Evolutionary conservation across 2,888 invertebrate genomes (phyloP).

Genomic region (Agrochola litura): DNA sequence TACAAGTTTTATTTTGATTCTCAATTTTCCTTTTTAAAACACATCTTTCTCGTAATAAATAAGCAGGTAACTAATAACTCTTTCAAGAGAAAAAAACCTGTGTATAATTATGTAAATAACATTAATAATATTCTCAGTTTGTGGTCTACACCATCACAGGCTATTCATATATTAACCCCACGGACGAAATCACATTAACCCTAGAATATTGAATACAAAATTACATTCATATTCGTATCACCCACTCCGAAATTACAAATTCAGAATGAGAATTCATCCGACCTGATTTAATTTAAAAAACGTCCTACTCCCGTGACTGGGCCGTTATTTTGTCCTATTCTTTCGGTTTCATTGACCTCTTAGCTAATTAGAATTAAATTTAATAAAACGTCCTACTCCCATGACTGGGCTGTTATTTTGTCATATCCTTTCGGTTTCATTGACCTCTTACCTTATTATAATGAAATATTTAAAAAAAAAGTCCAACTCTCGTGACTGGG

Average conservation of each 20-base stretch:
- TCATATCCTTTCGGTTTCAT: conserved; percentile 21
- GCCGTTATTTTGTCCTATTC: conserved; percentile 12
- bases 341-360: conserved; percentile 36
- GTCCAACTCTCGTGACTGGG: neutral
- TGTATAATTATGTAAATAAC: neutral
- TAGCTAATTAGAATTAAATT: conserved; percentile 54
- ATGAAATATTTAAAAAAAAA: conserved; percentile 47
- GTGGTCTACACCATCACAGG: neutral
- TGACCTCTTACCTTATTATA: conserved; percentile 47
- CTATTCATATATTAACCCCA: conserved; percentile 7
- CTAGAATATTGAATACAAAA: conserved; percentile 38
- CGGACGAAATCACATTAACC: conserved; percentile 25
- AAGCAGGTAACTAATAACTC: neutral
- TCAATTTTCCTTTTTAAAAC: neutral
- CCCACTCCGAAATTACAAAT: conserved; percentile 1
- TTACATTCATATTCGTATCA: conserved; percentile 17
- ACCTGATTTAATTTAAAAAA: conserved; percentile 20
- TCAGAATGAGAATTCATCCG: conserved; percentile 8
- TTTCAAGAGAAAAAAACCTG: neutral
- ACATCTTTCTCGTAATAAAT: neutral
- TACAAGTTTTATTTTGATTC: neutral
- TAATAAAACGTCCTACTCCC: neutral
- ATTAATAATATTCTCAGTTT: neutral
- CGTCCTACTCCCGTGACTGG: neutral
- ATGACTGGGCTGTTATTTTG: conserved; percentile 14